Base-by-base conservation (phyloP, 2,797 vertebrate species). In the Sciurus carolinensis region DNA sequence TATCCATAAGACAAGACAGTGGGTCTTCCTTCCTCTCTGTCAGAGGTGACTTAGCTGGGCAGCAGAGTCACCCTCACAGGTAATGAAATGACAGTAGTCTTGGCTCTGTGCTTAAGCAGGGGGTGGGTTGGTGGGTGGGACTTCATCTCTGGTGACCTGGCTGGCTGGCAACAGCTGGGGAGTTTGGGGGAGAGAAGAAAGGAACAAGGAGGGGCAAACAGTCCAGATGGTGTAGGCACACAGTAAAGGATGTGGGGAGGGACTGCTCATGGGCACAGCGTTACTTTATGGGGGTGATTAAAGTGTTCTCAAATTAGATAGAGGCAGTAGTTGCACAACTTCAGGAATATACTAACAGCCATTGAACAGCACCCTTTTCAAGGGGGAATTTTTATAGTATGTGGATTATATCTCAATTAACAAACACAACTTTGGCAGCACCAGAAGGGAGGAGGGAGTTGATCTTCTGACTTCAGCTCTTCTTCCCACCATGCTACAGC, bases 271-370 rank as follows among this genome's bases (percentile, higher is more conserved):
- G 33, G 54, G n/a, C 24, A 24, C 2, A 26, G 72, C 4, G 1
- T 12, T 57, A n/a, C 30, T 83, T 84, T 94, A 47, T 10, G 39
- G 42, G 10, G 26, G 15, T 11, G 36, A 86, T 91, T 79, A 83
- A 80, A 76, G 36, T 80, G 71, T 57, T 83, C 93, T 91, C 42
- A 26, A 87, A 89, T 93, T 69, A 62, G 47, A 84, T 62, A 42
- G 42, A 83, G 47, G 7, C 54, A 22, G 17, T 39, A 47, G 54
- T 22, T 72, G 39, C 24, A 30, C n/a, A 62, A 50, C 11, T 89
- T 42, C 75, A 14, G 44, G 59, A 62, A 39, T 73, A 39, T 76
- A 42, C 14, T 64, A 18, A 89, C 90, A 87, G 33, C n/a, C 30
- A 18, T 26, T 47, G 73, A 69, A 33, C 7, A 33, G 42, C 24